Evolutionary conservation across 1,140 invertebrate species (phyloP), one percentile per base, ranked within the genome.

Genomic region (Pararge aegeria): DNA sequence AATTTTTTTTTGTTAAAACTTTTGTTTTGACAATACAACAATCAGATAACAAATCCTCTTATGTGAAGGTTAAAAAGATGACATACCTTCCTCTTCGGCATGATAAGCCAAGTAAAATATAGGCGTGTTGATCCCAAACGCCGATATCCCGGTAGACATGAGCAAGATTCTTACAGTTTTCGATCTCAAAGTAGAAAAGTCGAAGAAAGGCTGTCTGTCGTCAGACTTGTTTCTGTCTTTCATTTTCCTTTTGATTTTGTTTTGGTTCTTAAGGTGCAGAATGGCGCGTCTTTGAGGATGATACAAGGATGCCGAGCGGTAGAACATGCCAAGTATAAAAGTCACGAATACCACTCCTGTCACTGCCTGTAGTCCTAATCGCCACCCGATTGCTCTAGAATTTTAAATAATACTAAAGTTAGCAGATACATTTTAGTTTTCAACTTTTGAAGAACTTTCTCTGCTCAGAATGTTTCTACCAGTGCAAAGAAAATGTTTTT

Each of bases 261-360:
- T 91, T 84, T 97, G 96, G 78, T 96, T 97, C 83, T 98, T 98
- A 55, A 98, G 92, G 79, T 97, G 96, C 13, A 97, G 90, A 66
- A 98, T 97, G 21, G 96, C 96, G 42, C 96, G 92, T 59, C 96
- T 82, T 78, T 97, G 96, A 0, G 96, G 96, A 86, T 98, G 96
- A 75, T 98, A 98, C 0, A 98, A 90, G 0, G 96, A 97, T 0
- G 96, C 96, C 6, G 96, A 97, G 13, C 97, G 93, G 81, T 97
- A 97, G 87, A 96, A 96, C 1, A 95, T 96, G 15, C 96, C 96
- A 7, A 97, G 91, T 70, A 98, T 94, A 80, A 97, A 97, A 0
- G 95, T 97, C 5, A 95, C 87, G 62, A 96, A 96, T 10, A 97
- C 93, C 1, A 95, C 92, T 12, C 95, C 95, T 1, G 96, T 97